Conservation (phyloP, 2,888 invertebrate genomes). For the Ptilodon capucinus region DNA sequence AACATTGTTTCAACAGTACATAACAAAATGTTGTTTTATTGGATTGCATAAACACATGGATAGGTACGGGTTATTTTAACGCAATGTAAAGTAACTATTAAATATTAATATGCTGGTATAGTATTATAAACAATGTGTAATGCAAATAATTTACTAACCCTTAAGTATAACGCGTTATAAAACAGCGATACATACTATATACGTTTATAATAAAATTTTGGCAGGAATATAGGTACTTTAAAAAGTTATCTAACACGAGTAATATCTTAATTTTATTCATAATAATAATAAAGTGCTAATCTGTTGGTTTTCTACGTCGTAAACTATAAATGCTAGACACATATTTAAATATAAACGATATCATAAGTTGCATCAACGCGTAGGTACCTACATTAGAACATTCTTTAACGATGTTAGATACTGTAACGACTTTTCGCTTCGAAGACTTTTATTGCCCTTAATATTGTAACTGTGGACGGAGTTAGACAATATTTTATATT, state of each 20-base stretch:
- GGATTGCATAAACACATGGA: too few relatives aligned
- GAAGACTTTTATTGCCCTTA: conserved; percentile 48
- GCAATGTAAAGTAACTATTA: too few relatives aligned
- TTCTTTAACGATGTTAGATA: conserved; percentile 50
- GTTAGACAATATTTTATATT: conserved; percentile 20
- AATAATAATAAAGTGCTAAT: conserved; percentile 34
- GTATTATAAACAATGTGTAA: too few relatives aligned
- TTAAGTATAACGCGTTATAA: too few relatives aligned
- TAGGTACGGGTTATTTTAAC: too few relatives aligned
- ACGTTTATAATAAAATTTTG: too few relatives aligned
- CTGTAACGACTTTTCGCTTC: conserved; percentile 55
- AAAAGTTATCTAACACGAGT: not conserved
- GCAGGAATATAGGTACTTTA: too few relatives aligned
- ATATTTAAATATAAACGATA: conserved; percentile 43
- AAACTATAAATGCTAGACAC: conserved; percentile 30
- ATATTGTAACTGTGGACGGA: conserved; percentile 38
- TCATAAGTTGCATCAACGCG: conserved; percentile 35
- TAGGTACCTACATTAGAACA: conserved; percentile 30
- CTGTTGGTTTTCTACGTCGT: conserved; percentile 36
- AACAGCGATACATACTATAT: too few relatives aligned
- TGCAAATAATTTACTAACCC: too few relatives aligned
- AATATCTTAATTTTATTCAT: conserved; percentile 27
- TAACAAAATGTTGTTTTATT: too few relatives aligned
- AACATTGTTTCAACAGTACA: too few relatives aligned
- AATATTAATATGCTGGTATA: too few relatives aligned